Base-by-base conservation (phyloP, 2,797 vertebrate species). In the Argentina silus region DNA sequence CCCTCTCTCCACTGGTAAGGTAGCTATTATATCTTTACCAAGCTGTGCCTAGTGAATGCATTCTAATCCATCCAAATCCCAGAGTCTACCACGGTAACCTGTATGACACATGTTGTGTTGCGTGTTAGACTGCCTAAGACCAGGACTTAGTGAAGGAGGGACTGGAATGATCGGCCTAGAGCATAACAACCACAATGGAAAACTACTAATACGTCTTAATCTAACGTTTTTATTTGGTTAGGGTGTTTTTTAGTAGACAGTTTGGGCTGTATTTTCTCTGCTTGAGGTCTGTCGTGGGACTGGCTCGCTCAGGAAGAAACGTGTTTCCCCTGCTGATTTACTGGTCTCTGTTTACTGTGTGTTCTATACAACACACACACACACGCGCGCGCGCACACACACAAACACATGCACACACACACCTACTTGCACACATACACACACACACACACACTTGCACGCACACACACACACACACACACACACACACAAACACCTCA, bases 141-240 rank as follows among this genome's bases (percentile, higher is more conserved):
- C 45, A 53, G n/a, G 55, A 57, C 15, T 59, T 23, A 21, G 55
- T 44, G 68, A 43, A 6, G 17, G 9, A 48, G 43, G 23, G 12
- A 42, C 12, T 70, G 48, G 19, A 8, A 42, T 14, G 43, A 19
- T 50, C n/a, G 53, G 53, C 47, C 74, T 63, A 57, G 27, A 36
- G 27, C 7, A 64, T 68, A 66, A 72, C 9, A 77, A 42, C 69
- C 66, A 74, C 42, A 69, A n/a, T 81, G 84, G 79, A 88, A 89
- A 90, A 84, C 60, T 68, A 61, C 62, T 53, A 42, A 43, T 14
- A 47, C 9, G 63, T n/a, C 17, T 65, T 8, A 19, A 17, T 14
- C 23, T 69, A 19, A 51, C 70, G 69, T 65, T 62, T 73, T 42
- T 66, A 45, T 73, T 67, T 43, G 48, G 70, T 82, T 75, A 72